Conservation (phyloP, 2,888 invertebrate species). For the Orthosia cruda region DNA sequence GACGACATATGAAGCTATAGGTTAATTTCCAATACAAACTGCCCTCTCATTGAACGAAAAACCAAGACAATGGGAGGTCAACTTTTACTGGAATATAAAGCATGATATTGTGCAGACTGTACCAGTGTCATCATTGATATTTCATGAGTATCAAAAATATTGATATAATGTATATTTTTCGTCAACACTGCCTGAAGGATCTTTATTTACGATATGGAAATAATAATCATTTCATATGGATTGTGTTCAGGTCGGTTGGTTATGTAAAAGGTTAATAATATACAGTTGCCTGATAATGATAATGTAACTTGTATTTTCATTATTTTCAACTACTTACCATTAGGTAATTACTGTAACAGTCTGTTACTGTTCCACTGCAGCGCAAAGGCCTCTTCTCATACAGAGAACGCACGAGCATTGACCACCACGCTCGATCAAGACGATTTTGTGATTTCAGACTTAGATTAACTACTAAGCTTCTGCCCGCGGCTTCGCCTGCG, state of each 20-base stretch:
- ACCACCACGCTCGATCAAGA: no score
- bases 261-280: not conserved
- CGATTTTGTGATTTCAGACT: no score
- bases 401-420: no score
- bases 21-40: not conserved
- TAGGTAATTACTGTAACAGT: no score
- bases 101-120: not conserved
- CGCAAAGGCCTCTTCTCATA: no score
- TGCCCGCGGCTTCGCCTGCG: no score
- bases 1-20: not conserved
- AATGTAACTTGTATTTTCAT: not conserved
- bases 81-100: not conserved
- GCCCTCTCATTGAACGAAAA: not conserved
- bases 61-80: not conserved
- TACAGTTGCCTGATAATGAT: not conserved
- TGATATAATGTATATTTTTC: slow-evolving; percentile 29
- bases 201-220: slow-evolving; percentile 25
- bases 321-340: no score
- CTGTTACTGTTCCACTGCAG: no score
- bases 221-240: slow-evolving; percentile 8
- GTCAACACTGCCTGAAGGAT: slow-evolving; percentile 4
- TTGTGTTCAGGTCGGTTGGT: not conserved
- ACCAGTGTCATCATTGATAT: slow-evolving; percentile 37
- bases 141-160: slow-evolving; percentile 40
- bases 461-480: no score